Conservation (phyloP, 2,113 vertebrate species). For the Jacana jacana region DNA sequence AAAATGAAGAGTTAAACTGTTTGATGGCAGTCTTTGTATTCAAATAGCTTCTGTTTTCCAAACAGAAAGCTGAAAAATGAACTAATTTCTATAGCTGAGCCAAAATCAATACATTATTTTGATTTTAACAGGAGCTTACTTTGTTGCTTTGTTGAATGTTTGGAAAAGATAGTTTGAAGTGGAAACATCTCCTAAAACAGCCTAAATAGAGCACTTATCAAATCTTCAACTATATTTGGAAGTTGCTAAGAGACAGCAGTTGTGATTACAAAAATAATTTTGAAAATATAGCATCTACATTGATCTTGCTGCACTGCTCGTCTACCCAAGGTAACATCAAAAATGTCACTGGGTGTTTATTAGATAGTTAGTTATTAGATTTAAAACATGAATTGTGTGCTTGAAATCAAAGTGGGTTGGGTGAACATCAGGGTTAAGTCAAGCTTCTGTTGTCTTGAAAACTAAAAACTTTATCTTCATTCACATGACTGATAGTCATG, state of each 20-base stretch:
- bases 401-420: neutral
- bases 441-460: neutral
- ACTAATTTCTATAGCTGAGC: neutral
- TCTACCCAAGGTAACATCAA: neutral
- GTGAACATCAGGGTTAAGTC: neutral
- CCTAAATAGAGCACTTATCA: slow-evolving; percentile 10
- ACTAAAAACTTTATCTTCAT: neutral
- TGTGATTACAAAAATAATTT: slow-evolving; percentile 13
- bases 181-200: neutral
- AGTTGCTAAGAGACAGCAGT: slow-evolving; percentile 54
- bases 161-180: slow-evolving; percentile 28
- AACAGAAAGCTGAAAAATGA: neutral
- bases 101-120: slow-evolving; percentile 28
- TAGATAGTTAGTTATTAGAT: neutral
- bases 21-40: neutral
- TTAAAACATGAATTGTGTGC: neutral
- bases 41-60: neutral
- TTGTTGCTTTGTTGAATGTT: neutral
- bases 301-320: neutral
- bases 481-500: neutral
- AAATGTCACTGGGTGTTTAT: neutral
- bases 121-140: slow-evolving; percentile 10
- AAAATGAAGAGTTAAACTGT: neutral
- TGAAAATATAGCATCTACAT: neutral
- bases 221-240: slow-evolving; percentile 22